Percentiles rank a stretch among this genome's conserved stretches.
phyloP scores from a whole-genome alignment of 2,113 vertebrate species.

The Octodon degus region DNA sequence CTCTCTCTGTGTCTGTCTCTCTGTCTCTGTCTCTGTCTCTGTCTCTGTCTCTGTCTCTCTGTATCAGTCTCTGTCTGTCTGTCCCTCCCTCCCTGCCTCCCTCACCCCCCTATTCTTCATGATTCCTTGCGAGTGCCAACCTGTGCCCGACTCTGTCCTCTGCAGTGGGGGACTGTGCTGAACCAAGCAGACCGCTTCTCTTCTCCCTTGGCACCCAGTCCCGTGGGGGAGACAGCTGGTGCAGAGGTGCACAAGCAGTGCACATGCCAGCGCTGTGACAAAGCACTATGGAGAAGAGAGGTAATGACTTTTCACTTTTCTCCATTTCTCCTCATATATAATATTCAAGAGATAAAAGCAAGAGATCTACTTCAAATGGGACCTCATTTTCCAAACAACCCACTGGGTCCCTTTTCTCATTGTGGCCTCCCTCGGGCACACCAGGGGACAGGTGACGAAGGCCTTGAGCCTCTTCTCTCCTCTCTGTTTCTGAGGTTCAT shows the following conservation, averaged over 20 bases:
- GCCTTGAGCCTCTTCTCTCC: background rate
- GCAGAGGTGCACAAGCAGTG: background rate
- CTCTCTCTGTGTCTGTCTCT: no score
- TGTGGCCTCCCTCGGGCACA: background rate
- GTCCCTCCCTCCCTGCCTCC: no score
- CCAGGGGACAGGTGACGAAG: rapidly evolving
- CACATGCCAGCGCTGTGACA: no score
- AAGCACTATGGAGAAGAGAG: background rate
- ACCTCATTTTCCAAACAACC: background rate
- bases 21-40: no score
- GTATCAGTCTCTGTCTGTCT: no score
- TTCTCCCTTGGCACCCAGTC: background rate
- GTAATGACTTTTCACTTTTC: background rate
- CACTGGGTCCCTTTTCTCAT: no score
- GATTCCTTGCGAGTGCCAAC: background rate
- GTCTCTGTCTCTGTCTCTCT: no score
- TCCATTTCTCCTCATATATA: background rate
- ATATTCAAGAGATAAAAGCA: background rate
- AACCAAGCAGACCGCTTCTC: background rate
- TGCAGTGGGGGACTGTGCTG: background rate
- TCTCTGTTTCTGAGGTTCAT: background rate
- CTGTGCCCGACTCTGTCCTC: background rate
- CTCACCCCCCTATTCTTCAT: background rate
- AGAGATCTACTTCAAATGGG: background rate
- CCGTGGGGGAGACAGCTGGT: background rate